Conservation (phyloP, 2,113 vertebrate species). For the Manacus vitellinus region DNA sequence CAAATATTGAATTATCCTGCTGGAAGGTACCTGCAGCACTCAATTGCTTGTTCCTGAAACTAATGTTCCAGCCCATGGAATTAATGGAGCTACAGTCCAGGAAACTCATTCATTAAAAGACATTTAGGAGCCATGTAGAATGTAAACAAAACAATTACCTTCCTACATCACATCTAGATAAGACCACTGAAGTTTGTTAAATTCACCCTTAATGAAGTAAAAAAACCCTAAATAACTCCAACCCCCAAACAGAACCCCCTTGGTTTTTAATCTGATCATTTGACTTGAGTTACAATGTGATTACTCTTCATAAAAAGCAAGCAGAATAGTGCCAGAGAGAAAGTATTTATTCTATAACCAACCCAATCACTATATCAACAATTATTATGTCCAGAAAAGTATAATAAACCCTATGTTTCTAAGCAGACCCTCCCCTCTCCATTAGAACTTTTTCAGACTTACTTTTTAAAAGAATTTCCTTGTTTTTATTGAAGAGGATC, state of each 20-base stretch:
- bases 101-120: neutral
- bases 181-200: neutral
- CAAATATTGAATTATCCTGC: neutral
- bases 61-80: neutral
- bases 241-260: accelerated
- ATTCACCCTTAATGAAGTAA: neutral
- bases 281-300: neutral
- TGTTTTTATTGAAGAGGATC: neutral
- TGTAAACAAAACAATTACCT: neutral
- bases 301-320: neutral
- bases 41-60: accelerated
- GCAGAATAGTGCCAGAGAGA: neutral
- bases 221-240: neutral
- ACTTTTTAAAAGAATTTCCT: neutral
- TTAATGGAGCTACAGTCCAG: neutral
- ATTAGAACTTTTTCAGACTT: neutral
- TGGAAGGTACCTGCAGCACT: neutral
- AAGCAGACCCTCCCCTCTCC: neutral
- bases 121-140: neutral
- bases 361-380: neutral
- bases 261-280: neutral
- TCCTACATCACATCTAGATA: neutral
- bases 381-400: neutral
- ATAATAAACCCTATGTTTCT: accelerated
- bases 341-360: neutral